Percentiles rank a stretch among this genome's conserved stretches.
Conservation (phyloP, 2,113 vertebrate genomes). For the Clarias batrachus region DNA sequence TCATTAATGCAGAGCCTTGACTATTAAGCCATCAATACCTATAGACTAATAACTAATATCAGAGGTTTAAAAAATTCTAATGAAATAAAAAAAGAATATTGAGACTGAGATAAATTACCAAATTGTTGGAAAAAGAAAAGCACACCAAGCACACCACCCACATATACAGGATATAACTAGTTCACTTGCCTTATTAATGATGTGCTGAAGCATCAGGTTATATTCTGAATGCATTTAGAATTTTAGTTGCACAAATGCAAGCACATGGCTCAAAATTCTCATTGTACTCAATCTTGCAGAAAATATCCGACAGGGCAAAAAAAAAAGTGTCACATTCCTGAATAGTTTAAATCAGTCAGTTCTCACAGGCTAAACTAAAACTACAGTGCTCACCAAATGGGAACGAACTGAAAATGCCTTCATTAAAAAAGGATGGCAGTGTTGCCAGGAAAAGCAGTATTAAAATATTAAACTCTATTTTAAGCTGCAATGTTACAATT, state of each 20-base stretch:
- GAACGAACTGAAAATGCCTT: not conserved
- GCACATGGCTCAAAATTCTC: not conserved
- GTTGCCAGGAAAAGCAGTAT: not conserved
- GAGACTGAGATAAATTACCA: not conserved
- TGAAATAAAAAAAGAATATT: not conserved
- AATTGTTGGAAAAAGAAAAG: not conserved
- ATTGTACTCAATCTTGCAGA: not conserved
- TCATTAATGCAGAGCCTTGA: too few relatives aligned
- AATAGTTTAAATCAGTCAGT: not conserved
- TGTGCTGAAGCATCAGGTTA: not conserved
- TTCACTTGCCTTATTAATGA: not conserved
- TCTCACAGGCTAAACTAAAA: not conserved
- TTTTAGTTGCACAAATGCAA: constrained; percentile 13
- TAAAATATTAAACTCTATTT: not conserved
- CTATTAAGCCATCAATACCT: too few relatives aligned
- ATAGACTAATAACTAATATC: too few relatives aligned
- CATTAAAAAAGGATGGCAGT: not conserved
- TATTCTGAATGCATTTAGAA: not conserved
- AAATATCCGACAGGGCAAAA: not conserved
- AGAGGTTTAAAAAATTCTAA: not conserved
- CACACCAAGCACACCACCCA: not conserved
- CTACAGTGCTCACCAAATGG: not conserved
- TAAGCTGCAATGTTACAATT: not conserved
- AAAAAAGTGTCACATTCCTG: not conserved
- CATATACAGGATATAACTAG: not conserved